Conservation (phyloP, 2,888 invertebrate species). For the Noctua pronuba region DNA sequence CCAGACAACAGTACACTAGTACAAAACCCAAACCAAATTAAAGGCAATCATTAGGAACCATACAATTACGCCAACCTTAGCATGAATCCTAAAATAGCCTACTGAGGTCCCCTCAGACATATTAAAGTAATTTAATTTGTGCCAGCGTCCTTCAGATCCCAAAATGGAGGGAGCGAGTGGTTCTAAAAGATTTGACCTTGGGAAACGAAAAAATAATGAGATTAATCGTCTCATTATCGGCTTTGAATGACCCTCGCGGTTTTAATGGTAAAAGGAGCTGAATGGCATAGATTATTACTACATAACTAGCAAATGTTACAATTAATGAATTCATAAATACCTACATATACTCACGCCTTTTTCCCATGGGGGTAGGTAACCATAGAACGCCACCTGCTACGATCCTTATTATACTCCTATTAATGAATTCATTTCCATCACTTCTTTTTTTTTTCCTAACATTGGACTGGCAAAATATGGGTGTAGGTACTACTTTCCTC, state of each 20-base stretch:
- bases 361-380: no score
- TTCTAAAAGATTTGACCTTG: constrained; percentile 36
- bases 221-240: background rate
- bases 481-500: no score
- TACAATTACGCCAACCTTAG: constrained; percentile 35
- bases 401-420: no score
- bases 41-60: constrained; percentile 12
- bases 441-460: no score
- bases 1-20: background rate
- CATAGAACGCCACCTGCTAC: no score
- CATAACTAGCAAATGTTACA: background rate
- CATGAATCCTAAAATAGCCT: constrained; percentile 46
- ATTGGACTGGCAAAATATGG: no score
- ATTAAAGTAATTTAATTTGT: constrained; percentile 57
- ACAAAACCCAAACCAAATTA: background rate
- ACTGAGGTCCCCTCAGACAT: constrained; percentile 34
- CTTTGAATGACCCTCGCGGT: background rate
- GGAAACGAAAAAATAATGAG: background rate
- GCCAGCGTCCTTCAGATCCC: constrained; percentile 38
- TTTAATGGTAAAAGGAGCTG: background rate
- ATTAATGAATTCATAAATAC: background rate
- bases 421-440: no score
- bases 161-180: constrained; percentile 32
- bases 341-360: no score
- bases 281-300: background rate